Evolutionary conservation across 1,140 invertebrate species (phyloP).

Genomic region (Aphelinus certus): DNA sequence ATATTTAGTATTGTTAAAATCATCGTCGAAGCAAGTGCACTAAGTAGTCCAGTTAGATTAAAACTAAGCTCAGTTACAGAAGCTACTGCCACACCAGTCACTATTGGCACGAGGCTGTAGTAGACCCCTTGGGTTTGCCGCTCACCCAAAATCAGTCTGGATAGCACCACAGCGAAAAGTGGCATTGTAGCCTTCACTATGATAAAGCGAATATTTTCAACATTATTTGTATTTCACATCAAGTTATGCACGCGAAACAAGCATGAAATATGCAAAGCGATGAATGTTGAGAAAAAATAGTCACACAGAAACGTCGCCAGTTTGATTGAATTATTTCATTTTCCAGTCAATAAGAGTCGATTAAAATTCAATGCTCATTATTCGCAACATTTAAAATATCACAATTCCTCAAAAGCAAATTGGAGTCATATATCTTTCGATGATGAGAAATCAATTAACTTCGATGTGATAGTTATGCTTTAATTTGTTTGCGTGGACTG

Average conservation of each 20-base stretch:
- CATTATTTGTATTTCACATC: too few species aligned
- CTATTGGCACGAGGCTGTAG: conserved; percentile 88
- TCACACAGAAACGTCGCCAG: too few species aligned
- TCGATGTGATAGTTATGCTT: too few species aligned
- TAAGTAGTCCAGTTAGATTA: conserved; percentile 84
- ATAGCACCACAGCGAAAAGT: conserved; percentile 91
- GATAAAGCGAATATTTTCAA: background rate
- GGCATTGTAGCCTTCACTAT: conserved; percentile 98
- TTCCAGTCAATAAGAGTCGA: too few species aligned
- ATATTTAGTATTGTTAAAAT: conserved; percentile 94
- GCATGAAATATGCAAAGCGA: background rate
- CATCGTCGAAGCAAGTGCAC: conserved; percentile 88
- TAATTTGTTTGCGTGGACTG: too few species aligned
- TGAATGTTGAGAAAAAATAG: background rate
- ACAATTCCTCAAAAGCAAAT: too few species aligned
- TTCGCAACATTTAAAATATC: too few species aligned
- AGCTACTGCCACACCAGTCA: conserved; percentile 89
- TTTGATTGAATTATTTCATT: too few species aligned
- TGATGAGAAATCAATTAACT: too few species aligned
- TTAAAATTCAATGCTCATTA: too few species aligned
- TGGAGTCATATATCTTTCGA: too few species aligned
- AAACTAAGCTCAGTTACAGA: conserved; percentile 93
- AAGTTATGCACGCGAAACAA: background rate
- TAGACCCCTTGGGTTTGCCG: conserved; percentile 87
- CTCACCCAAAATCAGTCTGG: conserved; percentile 86